Base-by-base conservation (phyloP, 1,140 invertebrate species). In the Ceratosolen solmsi region DNA sequence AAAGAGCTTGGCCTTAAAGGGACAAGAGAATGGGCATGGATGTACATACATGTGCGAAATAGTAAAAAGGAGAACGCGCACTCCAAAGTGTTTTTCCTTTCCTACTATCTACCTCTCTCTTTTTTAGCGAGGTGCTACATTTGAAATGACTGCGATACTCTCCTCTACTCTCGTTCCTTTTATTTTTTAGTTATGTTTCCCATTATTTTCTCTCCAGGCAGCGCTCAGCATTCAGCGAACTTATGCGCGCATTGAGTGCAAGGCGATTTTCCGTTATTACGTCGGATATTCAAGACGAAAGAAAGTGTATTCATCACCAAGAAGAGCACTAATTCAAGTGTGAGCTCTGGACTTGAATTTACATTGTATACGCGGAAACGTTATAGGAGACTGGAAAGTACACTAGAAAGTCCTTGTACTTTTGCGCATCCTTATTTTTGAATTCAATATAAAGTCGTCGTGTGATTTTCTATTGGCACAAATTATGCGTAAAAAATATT, bases 341-440 rank as follows among this genome's bases (percentile, higher is more conserved):
- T n/a, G n/a, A n/a, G n/a, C n/a, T n/a, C n/a, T n/a, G 41, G 13
- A 33, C 33, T 51, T 73, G n/a, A 49, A 71, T 49, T 2, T n/a
- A 46, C 70, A 49, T 49, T 71, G n/a, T 7, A 22, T 20, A 9
- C 4, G 71, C 46, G 15, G 33, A 73, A 20, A 15, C 9, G 0
- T 17, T 15, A 25, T 11, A 22, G 41, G 11, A 7, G 41, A 46
- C 41, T 46, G 41, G 41, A 54, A 77, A 84, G 84, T 76, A 74
- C 84, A 80, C 79, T 85, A 13, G 41, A 13, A 46, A 46, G 13
- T 46, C 41, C 41, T 13, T 71, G 72, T n/a, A n/a, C n/a, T n/a
- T n/a, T n/a, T n/a, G n/a, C n/a, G n/a, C n/a, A n/a, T n/a, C n/a
- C n/a, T n/a, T n/a, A n/a, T n/a, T n/a, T n/a, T n/a, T n/a, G n/a